Evolutionary conservation across 2,113 vertebrate genomes (phyloP).

Genomic region (Gymnogyps californianus): DNA sequence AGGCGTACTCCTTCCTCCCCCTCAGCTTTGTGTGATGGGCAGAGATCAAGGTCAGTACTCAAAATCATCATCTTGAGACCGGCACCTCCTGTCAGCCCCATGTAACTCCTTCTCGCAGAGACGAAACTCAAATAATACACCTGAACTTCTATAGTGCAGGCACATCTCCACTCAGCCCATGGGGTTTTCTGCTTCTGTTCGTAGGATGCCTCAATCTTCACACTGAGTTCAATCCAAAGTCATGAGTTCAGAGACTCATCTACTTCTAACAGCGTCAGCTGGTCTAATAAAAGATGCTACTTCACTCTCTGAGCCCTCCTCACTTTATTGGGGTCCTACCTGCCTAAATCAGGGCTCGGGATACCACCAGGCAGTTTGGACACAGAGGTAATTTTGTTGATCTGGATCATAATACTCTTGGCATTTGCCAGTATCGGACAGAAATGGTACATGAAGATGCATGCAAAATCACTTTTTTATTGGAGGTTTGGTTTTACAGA

Average conservation of each 20-base stretch:
- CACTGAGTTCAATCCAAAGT: neutral
- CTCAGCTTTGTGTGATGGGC: rapidly evolving
- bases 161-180: neutral
- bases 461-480: neutral
- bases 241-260: neutral
- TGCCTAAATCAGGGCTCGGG: neutral
- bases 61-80: neutral
- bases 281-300: neutral
- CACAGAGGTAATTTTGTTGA: neutral
- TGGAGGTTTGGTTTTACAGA: neutral
- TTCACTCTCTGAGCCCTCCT: neutral
- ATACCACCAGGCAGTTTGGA: neutral
- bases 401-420: neutral
- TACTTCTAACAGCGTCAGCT: neutral
- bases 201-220: neutral
- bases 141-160: neutral
- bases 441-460: neutral
- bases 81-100: neutral
- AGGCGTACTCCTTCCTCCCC: neutral
- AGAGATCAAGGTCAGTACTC: neutral
- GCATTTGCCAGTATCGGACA: neutral
- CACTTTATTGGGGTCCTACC: neutral
- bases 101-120: neutral
- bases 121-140: neutral
- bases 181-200: neutral